These are phyloP conservation scores for Leptopilina boulardi DNA, from an alignment of 1,140 invertebrate species.

Conservation along the genomic window DNA sequence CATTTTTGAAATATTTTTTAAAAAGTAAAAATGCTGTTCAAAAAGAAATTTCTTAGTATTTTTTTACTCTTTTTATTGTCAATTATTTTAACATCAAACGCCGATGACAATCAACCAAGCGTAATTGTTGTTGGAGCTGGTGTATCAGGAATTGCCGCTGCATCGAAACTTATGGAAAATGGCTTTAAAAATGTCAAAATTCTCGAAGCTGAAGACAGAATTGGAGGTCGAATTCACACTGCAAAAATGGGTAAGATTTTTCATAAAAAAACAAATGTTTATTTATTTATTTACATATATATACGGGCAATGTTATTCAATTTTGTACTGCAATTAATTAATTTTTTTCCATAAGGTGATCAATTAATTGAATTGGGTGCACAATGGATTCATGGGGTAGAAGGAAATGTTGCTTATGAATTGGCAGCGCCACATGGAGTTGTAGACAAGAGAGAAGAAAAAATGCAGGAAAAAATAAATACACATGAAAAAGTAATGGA, in stretches of 20 bases:
- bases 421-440: constrained; percentile 70
- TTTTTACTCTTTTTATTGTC: too few relatives aligned
- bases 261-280: too few relatives aligned
- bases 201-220: constrained; percentile 78
- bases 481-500: constrained; percentile 48
- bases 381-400: constrained; percentile 90
- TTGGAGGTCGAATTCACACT: constrained; percentile 75
- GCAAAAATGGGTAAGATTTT: too few relatives aligned
- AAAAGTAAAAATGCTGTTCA: too few relatives aligned
- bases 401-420: constrained; percentile 82
- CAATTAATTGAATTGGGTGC: constrained; percentile 86
- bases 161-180: constrained; percentile 74
- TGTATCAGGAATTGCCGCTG: constrained; percentile 78
- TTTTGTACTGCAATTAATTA: neutral
- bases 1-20: too few relatives aligned
- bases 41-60: too few relatives aligned
- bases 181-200: too few relatives aligned
- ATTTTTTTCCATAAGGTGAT: constrained; percentile 63
- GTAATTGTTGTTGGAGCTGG: constrained; percentile 80
- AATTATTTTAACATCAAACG: too few relatives aligned
- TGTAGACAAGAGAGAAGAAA: constrained; percentile 36
- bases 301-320: too few relatives aligned
- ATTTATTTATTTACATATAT: too few relatives aligned
- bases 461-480: constrained; percentile 75
- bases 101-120: constrained; percentile 16